Conservation (phyloP, 2,888 invertebrate genomes). For the Drosophila kanekoi region DNA sequence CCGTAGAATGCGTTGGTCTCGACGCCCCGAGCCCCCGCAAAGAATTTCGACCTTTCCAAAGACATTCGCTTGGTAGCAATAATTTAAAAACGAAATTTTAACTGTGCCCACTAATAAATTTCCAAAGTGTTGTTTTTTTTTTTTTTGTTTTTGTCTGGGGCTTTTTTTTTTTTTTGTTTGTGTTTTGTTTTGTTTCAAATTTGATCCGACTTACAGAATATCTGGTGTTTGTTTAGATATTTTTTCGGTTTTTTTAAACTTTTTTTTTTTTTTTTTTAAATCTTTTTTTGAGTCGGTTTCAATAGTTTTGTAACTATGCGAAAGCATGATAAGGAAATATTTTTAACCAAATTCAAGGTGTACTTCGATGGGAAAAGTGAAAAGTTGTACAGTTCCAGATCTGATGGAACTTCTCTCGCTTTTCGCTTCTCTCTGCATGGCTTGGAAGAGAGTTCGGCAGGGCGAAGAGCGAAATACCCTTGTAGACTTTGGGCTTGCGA, state of each 20-base stretch:
- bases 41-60: conserved; percentile 53
- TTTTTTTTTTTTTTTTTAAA: background rate
- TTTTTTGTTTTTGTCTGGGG: conserved; percentile 1
- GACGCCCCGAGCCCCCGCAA: conserved; percentile 22
- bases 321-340: too few species aligned
- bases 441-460: too few species aligned
- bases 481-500: too few species aligned
- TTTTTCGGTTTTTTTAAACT: background rate
- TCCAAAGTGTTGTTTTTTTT: conserved; percentile 22
- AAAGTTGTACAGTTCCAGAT: too few species aligned
- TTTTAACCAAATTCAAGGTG: too few species aligned
- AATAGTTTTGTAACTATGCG: too few species aligned
- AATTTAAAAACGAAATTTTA: conserved; percentile 21
- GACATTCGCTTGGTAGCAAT: conserved; percentile 39
- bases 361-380: too few species aligned
- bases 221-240: background rate
- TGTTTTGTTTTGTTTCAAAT: conserved; percentile 1
- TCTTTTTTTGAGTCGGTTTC: background rate
- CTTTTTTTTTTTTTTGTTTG: conserved; percentile 3
- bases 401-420: too few species aligned
- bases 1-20: conserved; percentile 5
- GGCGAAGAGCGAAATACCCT: too few species aligned
- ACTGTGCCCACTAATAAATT: conserved; percentile 4
- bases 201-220: background rate
- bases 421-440: too few species aligned